Evolutionary conservation across 2,797 vertebrate genomes (phyloP).

Genomic region (Gadopsis bispinosus): DNA sequence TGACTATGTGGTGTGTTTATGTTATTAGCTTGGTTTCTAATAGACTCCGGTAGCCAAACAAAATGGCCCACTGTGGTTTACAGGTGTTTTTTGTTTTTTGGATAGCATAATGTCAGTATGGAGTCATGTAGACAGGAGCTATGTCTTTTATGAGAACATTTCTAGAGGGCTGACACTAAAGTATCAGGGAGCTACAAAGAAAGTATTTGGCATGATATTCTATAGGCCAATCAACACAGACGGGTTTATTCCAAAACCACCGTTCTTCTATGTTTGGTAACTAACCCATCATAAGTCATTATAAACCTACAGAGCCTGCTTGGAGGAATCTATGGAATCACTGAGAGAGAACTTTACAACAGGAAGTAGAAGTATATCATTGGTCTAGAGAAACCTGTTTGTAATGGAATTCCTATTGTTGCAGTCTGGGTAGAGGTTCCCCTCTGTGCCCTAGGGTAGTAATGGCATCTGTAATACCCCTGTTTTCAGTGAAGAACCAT

Average conservation of each 20-base stretch:
- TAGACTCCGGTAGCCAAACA: constrained; percentile 19
- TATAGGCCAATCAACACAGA: constrained; percentile 67
- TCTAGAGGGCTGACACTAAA: constrained; percentile 79
- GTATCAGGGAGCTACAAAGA: constrained; percentile 68
- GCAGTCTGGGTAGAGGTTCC: constrained; percentile 73
- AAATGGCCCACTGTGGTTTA: constrained; percentile 42
- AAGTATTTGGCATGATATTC: constrained; percentile 70
- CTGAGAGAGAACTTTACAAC: constrained; percentile 69
- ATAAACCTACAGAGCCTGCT: constrained; percentile 64
- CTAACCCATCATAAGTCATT: constrained; percentile 67
- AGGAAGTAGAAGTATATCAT: constrained; percentile 72
- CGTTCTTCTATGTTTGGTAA: constrained; percentile 71
- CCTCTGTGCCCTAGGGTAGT: constrained; percentile 70
- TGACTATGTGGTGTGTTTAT: neutral
- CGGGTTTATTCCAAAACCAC: constrained; percentile 65
- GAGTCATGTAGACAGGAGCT: constrained; percentile 62
- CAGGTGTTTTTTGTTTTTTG: constrained; percentile 31
- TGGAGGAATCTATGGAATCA: constrained; percentile 76
- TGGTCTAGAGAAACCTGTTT: constrained; percentile 80
- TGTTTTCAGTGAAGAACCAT: constrained; percentile 57
- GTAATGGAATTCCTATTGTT: constrained; percentile 82
- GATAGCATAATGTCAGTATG: constrained; percentile 58
- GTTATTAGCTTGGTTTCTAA: constrained; percentile 12
- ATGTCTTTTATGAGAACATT: constrained; percentile 67
- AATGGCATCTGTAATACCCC: constrained; percentile 69